Percentiles rank a stretch among this genome's conserved stretches.
These are phyloP conservation scores for Drosophila merina DNA, from an alignment of 2,888 invertebrate species.

Conservation along the genomic window DNA sequence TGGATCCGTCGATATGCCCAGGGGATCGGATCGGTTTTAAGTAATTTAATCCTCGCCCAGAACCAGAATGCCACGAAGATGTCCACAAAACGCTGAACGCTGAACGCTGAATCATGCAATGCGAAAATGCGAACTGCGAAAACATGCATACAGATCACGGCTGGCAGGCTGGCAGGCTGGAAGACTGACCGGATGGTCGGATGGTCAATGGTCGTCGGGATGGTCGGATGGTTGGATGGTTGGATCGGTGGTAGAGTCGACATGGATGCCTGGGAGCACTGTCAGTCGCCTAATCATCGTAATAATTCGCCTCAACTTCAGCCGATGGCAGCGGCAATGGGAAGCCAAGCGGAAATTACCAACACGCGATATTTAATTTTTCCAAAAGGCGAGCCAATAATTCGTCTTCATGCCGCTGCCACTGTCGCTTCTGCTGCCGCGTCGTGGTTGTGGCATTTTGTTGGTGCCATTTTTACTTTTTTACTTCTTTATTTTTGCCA, in stretches of 20 bases:
- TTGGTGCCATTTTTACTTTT: conserved; percentile 33
- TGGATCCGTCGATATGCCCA: conserved; percentile 72
- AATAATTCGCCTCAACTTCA: conserved; percentile 75
- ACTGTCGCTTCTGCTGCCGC: conserved; percentile 1
- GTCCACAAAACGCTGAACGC: conserved; percentile 59
- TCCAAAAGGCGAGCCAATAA: conserved; percentile 77
- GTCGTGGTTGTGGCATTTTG: conserved; percentile 3
- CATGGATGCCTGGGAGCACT: conserved; percentile 75
- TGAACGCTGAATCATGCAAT: conserved; percentile 57
- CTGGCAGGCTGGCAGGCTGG: conserved; percentile 48
- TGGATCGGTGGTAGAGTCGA: conserved; percentile 38
- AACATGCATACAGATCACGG: conserved; percentile 53
- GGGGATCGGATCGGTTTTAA: conserved; percentile 66
- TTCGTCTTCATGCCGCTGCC: conserved; percentile 59
- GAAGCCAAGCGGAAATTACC: conserved; percentile 81
- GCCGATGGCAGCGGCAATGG: conserved; percentile 71
- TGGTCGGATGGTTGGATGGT: conserved; percentile 28
- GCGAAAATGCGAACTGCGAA: conserved; percentile 42
- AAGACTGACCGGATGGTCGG: conserved; percentile 30
- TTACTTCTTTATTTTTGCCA: conserved; percentile 24
- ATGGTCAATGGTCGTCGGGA: conserved; percentile 9
- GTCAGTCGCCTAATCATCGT: conserved; percentile 79
- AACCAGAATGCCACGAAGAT: conserved; percentile 77
- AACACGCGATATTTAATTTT: conserved; percentile 82
- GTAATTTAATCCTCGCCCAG: conserved; percentile 78